phyloP scores from a whole-genome alignment of 1,140 invertebrate species.

The Piezodorus guildinii region DNA sequence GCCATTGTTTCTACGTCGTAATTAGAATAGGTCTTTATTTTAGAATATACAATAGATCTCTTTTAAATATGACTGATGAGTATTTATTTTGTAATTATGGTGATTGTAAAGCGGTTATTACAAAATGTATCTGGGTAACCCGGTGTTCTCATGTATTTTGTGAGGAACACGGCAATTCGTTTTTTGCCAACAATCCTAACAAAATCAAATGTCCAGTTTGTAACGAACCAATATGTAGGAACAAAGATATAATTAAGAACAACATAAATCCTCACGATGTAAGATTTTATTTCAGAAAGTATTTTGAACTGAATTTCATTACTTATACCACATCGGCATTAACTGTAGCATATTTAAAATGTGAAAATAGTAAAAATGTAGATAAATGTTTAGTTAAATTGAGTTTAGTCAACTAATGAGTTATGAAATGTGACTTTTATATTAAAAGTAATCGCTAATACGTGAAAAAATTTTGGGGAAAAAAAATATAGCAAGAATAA shows the following conservation, averaged over 20 bases:
- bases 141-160: conserved; percentile 23
- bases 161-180: conserved; percentile 16
- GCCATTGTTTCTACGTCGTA: background rate
- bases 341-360: no score
- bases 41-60: no score
- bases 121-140: conserved; percentile 20
- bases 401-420: no score
- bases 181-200: background rate
- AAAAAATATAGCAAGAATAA: no score
- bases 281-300: background rate
- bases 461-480: no score
- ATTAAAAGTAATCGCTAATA: no score
- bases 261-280: conserved; percentile 22
- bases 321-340: no score
- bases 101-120: conserved; percentile 17
- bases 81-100: conserved; percentile 21
- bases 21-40: no score
- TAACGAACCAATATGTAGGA: conserved; percentile 14
- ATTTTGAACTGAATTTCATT: background rate
- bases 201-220: conserved; percentile 22
- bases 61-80: conserved; percentile 14
- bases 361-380: no score
- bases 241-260: conserved; percentile 18
- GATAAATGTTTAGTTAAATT: no score
- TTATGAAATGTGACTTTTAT: no score